Evolutionary conservation across 2,888 invertebrate genomes (phyloP).

Genomic region (Troides helena): DNA sequence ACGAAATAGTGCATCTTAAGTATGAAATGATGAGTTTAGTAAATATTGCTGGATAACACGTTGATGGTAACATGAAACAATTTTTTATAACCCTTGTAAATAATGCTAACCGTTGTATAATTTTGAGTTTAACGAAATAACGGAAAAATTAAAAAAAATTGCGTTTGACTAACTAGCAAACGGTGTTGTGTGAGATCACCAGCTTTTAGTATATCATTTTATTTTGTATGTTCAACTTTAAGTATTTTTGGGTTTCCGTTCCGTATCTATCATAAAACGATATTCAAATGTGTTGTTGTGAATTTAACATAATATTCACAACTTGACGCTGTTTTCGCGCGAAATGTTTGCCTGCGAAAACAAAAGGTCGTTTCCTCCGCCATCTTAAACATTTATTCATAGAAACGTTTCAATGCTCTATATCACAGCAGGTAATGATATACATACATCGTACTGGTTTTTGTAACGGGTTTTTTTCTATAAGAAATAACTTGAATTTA

Average conservation of each 20-base stretch:
- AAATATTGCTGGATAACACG: too few species aligned
- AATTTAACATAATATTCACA: slow-evolving; percentile 22
- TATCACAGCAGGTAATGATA: slow-evolving; percentile 5
- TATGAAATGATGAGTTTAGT: too few species aligned
- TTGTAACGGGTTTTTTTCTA: slow-evolving; percentile 14
- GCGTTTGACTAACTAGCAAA: too few species aligned
- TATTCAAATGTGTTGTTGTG: not conserved
- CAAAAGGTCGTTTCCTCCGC: slow-evolving; percentile 26
- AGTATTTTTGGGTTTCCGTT: not conserved
- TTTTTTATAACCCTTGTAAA: too few species aligned
- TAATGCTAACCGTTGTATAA: too few species aligned
- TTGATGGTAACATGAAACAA: too few species aligned
- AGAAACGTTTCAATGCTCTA: slow-evolving; percentile 22
- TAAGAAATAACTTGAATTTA: not conserved
- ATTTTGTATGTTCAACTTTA: too few species aligned
- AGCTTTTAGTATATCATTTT: not conserved
- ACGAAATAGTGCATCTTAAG: too few species aligned
- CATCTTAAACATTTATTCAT: slow-evolving; percentile 25
- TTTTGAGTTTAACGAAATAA: too few species aligned
- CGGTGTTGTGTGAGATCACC: too few species aligned
- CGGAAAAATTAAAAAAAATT: too few species aligned
- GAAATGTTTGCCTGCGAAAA: slow-evolving; percentile 11
- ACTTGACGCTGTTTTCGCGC: slow-evolving; percentile 23
- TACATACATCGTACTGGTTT: slow-evolving; percentile 13
- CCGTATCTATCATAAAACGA: too few species aligned